Conservation (phyloP, 2,113 vertebrate genomes). For the Rhineura floridana region DNA sequence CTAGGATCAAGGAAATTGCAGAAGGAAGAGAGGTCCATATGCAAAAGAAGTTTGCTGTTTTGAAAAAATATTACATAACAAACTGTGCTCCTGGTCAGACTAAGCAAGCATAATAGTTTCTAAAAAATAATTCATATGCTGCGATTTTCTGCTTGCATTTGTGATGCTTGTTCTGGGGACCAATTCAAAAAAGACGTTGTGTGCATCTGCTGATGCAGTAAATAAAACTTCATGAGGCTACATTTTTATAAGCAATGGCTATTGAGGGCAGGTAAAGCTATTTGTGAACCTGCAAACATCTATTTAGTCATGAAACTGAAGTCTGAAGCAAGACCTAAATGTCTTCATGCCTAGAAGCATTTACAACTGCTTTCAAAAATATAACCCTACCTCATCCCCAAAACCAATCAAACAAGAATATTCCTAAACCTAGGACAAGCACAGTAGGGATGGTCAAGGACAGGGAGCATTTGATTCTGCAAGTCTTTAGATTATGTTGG, state of each 20-base stretch:
- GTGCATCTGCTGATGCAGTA: constrained; percentile 51
- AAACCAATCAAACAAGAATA: not conserved
- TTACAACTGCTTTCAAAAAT: not conserved
- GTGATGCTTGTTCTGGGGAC: constrained; percentile 40
- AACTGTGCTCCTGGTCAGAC: constrained; percentile 32
- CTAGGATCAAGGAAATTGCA: not conserved
- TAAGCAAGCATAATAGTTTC: constrained; percentile 40
- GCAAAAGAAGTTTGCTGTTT: constrained; percentile 22
- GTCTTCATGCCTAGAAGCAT: not conserved
- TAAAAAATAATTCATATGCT: constrained; percentile 63
- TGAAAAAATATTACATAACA: constrained; percentile 24
- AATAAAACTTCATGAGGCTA: constrained; percentile 58
- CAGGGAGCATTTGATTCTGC: not conserved
- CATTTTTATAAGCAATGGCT: constrained; percentile 40
- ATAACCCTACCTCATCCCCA: not conserved
- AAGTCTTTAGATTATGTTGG: not conserved
- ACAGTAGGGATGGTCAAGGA: not conserved
- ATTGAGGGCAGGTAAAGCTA: constrained; percentile 31
- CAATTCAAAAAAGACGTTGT: constrained; percentile 63
- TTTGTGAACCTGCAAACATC: constrained; percentile 56
- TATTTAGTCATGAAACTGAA: constrained; percentile 57
- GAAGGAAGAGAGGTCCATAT: not conserved
- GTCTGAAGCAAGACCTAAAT: constrained; percentile 28
- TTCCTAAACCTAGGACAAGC: constrained; percentile 26
- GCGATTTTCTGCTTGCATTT: constrained; percentile 49